Percentiles rank a stretch among this genome's conserved stretches.
Evolutionary conservation across 92 coral and sea anemone genomes (phyloP).

Genomic region (Porites divaricata): DNA sequence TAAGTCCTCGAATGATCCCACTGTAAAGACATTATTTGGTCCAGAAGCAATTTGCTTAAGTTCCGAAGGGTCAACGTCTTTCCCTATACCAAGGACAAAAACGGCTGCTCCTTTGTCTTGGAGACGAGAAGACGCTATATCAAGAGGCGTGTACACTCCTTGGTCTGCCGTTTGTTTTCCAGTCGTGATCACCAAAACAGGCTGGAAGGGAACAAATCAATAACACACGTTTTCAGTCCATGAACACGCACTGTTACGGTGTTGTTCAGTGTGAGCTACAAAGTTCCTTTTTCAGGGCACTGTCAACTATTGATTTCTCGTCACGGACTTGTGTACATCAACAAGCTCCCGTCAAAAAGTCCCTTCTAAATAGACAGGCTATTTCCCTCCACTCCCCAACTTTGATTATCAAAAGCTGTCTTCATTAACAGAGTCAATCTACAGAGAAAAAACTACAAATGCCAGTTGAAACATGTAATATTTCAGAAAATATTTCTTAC

Average conservation of each 20-base stretch:
- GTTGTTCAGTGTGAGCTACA: background rate
- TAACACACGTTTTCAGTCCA: background rate
- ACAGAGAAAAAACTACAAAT: too few species aligned
- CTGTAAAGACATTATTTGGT: slow-evolving; percentile 24
- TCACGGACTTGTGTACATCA: slow-evolving; percentile 3
- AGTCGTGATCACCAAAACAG: slow-evolving; percentile 57
- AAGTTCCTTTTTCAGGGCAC: too few species aligned
- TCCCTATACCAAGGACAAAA: slow-evolving; percentile 60
- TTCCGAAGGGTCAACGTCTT: slow-evolving; percentile 32
- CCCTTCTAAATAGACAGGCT: background rate
- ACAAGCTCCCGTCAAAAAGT: background rate
- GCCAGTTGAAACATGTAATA: too few species aligned
- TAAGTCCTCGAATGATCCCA: slow-evolving; percentile 42
- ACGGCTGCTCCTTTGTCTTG: slow-evolving; percentile 51
- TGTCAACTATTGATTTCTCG: background rate
- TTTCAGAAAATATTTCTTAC: background rate
- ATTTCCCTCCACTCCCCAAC: background rate
- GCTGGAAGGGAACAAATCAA: background rate
- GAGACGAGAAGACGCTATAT: slow-evolving; percentile 35
- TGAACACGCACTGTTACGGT: background rate
- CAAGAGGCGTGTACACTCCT: slow-evolving; percentile 46
- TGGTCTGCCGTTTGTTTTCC: slow-evolving; percentile 61
- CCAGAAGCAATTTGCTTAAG: slow-evolving; percentile 57
- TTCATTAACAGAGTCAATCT: too few species aligned
- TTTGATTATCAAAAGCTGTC: background rate